A percentile compares a stretch with the other conserved stretches of the same genome.
Conservation (phyloP, 2,113 vertebrate species). For the Numenius arquata region DNA sequence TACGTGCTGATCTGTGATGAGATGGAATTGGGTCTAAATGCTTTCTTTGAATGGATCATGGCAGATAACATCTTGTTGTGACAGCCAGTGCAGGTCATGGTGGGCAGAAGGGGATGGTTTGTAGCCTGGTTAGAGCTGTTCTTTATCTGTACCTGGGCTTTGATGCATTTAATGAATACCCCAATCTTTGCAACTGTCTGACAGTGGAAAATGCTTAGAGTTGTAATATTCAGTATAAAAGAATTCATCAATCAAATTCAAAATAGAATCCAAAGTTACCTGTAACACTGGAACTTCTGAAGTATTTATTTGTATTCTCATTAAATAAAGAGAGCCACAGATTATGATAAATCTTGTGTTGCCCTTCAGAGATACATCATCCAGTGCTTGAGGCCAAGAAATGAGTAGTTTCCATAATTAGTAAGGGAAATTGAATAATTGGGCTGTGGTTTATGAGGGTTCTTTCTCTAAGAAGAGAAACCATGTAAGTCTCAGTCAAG, state of each 20-base stretch:
- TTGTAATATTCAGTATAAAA: neutral
- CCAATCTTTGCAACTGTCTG: neutral
- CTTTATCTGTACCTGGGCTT: neutral
- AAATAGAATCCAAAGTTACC: neutral
- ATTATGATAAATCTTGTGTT: constrained; percentile 63
- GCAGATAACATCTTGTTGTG: neutral
- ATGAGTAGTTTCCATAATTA: constrained; percentile 73
- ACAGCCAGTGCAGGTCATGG: neutral
- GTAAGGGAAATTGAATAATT: constrained; percentile 73
- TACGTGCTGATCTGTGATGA: neutral
- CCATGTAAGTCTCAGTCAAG: constrained; percentile 52
- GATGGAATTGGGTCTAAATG: neutral
- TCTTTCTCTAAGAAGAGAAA: constrained; percentile 55
- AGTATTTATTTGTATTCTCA: constrained; percentile 67
- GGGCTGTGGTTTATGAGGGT: constrained; percentile 54
- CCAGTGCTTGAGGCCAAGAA: constrained; percentile 67
- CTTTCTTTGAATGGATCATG: neutral
- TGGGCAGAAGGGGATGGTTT: neutral
- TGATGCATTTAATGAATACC: neutral
- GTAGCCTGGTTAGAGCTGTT: neutral
- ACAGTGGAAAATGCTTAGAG: neutral
- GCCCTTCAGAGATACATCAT: constrained; percentile 65
- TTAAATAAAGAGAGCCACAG: constrained; percentile 58
- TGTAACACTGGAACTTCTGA: constrained; percentile 22
- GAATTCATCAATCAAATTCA: neutral